Evolutionary conservation across 2,888 invertebrate species (phyloP).

Genomic region (Acrocyrtus sp.): DNA sequence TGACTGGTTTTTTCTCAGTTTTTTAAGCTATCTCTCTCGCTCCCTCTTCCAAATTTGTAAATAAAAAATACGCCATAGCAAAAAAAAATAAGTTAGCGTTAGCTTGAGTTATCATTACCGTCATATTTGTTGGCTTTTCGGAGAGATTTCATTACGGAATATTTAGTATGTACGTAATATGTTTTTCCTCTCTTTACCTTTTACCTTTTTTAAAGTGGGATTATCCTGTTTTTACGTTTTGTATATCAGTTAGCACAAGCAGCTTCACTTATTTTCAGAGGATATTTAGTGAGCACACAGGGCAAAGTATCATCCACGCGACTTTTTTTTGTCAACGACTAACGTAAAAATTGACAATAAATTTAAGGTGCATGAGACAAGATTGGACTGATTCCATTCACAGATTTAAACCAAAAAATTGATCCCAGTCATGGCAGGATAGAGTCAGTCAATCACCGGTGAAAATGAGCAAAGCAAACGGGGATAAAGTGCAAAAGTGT

Average conservation of each 20-base stretch:
- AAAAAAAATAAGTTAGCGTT: neutral
- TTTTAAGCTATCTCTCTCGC: neutral
- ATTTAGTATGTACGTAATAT: neutral
- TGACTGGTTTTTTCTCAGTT: constrained; percentile 37
- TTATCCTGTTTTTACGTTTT: constrained; percentile 29
- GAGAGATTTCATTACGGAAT: too few species aligned
- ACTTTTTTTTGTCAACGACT: constrained; percentile 23
- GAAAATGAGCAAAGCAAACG: neutral
- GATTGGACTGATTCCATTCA: neutral
- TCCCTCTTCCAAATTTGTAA: neutral
- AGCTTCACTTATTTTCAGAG: constrained; percentile 22
- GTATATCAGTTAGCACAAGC: constrained; percentile 2
- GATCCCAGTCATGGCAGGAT: neutral
- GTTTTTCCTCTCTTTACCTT: neutral
- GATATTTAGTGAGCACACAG: too few species aligned
- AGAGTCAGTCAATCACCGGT: neutral
- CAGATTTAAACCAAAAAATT: neutral
- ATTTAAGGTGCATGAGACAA: neutral
- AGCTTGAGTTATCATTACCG: neutral
- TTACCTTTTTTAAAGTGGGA: constrained; percentile 7
- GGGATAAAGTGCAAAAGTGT: too few species aligned
- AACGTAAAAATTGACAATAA: neutral
- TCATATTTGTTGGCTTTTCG: too few species aligned
- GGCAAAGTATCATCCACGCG: constrained; percentile 52
- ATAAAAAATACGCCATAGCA: neutral